Evolutionary conservation across 1,140 invertebrate species (phyloP).

Genomic region (Calliopsis andreniformis): DNA sequence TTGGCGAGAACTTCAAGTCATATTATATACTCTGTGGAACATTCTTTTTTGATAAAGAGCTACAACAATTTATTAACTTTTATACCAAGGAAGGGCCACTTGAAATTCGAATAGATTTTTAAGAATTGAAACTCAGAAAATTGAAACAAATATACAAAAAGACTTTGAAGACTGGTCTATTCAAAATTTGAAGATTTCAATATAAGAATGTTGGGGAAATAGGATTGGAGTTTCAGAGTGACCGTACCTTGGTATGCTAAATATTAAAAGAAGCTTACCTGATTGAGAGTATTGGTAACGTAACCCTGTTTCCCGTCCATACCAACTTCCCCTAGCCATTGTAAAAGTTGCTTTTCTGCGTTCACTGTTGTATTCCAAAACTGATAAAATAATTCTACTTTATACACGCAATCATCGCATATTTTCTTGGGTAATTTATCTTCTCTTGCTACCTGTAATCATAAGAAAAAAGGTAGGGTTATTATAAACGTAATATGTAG

Average conservation of each 20-base stretch:
- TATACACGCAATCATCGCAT: constrained; percentile 83
- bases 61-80: too few species aligned
- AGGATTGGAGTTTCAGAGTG: too few species aligned
- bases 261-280: constrained; percentile 70
- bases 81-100: too few species aligned
- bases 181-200: too few species aligned
- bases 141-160: too few species aligned
- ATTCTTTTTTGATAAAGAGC: neutral
- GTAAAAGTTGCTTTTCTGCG: constrained; percentile 83
- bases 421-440: constrained; percentile 85
- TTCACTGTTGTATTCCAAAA: constrained; percentile 83
- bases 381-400: constrained; percentile 84
- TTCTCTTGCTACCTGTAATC: constrained; percentile 81
- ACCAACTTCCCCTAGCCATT: constrained; percentile 81
- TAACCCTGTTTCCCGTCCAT: constrained; percentile 78
- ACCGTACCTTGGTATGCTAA: too few species aligned
- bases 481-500: too few species aligned
- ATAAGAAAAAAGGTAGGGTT: constrained; percentile 43
- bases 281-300: constrained; percentile 71
- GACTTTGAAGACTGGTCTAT: too few species aligned
- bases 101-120: too few species aligned
- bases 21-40: neutral
- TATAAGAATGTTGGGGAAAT: too few species aligned
- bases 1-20: constrained; percentile 3
- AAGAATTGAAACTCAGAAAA: too few species aligned